These are phyloP conservation scores for Stenchaetothrips biformis DNA, from an alignment of 2,888 invertebrate species.

Conservation along the genomic window DNA sequence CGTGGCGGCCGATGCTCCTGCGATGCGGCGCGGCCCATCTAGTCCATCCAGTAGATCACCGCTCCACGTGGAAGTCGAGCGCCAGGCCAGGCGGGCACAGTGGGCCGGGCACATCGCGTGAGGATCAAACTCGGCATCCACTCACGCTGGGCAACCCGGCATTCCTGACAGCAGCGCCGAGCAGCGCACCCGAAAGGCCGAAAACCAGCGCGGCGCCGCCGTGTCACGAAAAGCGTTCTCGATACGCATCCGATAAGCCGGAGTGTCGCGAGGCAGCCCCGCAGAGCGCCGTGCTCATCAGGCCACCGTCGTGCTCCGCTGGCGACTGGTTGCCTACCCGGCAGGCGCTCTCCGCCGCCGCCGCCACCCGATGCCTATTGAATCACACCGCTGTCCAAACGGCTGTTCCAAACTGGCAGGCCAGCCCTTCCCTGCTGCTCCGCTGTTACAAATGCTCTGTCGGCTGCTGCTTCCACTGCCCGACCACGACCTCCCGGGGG, in stretches of 20 bases:
- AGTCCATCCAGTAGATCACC: not conserved
- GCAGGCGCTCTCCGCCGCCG: not conserved
- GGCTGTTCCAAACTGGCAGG: not conserved
- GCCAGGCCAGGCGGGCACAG: not conserved
- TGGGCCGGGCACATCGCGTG: not conserved
- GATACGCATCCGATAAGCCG: too few relatives aligned
- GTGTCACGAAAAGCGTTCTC: too few relatives aligned
- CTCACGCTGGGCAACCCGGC: too few relatives aligned
- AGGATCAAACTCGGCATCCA: too few relatives aligned
- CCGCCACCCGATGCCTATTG: not conserved
- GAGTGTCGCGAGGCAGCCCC: not conserved
- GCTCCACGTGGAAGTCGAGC: not conserved
- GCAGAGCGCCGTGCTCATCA: not conserved
- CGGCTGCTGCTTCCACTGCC: not conserved
- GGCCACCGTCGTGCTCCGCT: not conserved
- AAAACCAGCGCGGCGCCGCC: too few relatives aligned
- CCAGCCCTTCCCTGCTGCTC: not conserved
- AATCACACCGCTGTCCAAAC: not conserved
- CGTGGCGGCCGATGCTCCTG: not conserved
- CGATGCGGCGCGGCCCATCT: not conserved
- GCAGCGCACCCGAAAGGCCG: too few relatives aligned
- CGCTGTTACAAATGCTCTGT: not conserved
- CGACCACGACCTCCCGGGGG: too few relatives aligned
- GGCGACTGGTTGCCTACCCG: not conserved
- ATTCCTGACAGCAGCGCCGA: too few relatives aligned